Base-by-base conservation (phyloP, 2,888 invertebrate species). In the Ypsolopha sequella region DNA sequence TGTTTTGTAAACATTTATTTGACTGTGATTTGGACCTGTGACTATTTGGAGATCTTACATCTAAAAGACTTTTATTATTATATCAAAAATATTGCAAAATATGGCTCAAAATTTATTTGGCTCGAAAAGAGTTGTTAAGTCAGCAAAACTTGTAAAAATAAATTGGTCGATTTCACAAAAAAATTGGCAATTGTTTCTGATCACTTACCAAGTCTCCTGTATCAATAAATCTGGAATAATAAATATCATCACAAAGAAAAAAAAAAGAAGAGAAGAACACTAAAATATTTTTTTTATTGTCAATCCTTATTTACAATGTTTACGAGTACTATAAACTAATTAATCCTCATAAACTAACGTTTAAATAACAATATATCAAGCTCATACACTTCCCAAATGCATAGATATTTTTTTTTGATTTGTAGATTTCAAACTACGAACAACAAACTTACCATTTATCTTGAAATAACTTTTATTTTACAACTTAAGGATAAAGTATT, bases 301-400 rank as follows among this genome's bases (percentile, higher is more conserved):
- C 84, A 84, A 84, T 81, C 75, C 80, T 76, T 82, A 84, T 84
- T 80, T 81, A 84, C 80, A 84, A 60, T 76, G 80, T 78, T 80
- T 66, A 66, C 64, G 73, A 75, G 57, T 69, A 70, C 68, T 59
- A 70, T 66, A 65, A 63, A 61, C 60, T 66, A 67, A 58, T 68
- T 62, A 72, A 36, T 44, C 14, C 45, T 38, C 44, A 61, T 58
- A 58, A n/a, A n/a, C n/a, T n/a, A n/a, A n/a, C n/a, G 53, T 55
- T 58, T 57, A 56, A n/a, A 48, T 43, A 13, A 59, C 66, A 73
- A 61, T 67, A 70, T 54, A 68, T 24, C 24, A 73, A 71, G 70
- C 69, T 71, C 70, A 61, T 67, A 70, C 55, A 68, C 62, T 65
- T 60, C 58, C 61, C 66, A 68, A 66, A 68, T 69, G 65, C 66